phyloP scores from a whole-genome alignment of 2,797 vertebrate species.

The Chelon auratus region DNA sequence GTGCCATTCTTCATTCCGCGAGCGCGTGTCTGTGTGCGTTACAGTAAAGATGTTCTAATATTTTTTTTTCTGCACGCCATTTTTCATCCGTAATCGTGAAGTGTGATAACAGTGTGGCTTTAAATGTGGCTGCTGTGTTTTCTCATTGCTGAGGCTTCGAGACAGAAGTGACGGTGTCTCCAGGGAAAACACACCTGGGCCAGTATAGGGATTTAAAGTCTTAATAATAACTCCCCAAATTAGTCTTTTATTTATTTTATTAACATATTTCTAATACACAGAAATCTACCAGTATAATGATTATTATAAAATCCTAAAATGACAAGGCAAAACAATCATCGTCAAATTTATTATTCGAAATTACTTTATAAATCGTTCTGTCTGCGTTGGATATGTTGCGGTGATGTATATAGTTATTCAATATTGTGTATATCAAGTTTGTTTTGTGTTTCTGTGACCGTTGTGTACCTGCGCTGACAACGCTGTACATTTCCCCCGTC shows the following conservation, averaged over 20 bases:
- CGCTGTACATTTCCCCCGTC: constrained; percentile 7
- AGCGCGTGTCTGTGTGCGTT: constrained; percentile 19
- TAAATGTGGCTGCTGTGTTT: constrained; percentile 48
- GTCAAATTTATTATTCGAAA: not conserved
- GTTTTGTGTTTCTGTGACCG: not conserved
- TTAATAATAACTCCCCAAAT: not conserved
- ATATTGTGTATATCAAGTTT: not conserved
- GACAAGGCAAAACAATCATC: not conserved
- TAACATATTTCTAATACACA: not conserved
- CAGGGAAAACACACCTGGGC: constrained; percentile 21
- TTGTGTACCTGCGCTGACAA: constrained; percentile 3
- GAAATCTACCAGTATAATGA: not conserved
- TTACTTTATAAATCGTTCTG: not conserved
- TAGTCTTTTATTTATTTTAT: not conserved
- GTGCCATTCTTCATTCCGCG: constrained; percentile 59
- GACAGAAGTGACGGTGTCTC: constrained; percentile 32
- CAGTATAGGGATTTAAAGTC: not conserved
- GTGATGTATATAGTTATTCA: not conserved
- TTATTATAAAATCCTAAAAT: not conserved
- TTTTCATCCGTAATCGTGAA: constrained; percentile 54
- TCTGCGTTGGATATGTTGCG: not conserved
- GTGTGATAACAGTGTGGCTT: constrained; percentile 50
- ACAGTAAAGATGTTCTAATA: constrained; percentile 52
- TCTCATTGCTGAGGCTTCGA: constrained; percentile 2
- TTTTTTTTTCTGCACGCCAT: constrained; percentile 16